Percentiles rank a stretch among this genome's conserved stretches.
These are phyloP conservation scores for Myotis yumanensis DNA, from an alignment of 2,113 vertebrate species.

Conservation along the genomic window DNA sequence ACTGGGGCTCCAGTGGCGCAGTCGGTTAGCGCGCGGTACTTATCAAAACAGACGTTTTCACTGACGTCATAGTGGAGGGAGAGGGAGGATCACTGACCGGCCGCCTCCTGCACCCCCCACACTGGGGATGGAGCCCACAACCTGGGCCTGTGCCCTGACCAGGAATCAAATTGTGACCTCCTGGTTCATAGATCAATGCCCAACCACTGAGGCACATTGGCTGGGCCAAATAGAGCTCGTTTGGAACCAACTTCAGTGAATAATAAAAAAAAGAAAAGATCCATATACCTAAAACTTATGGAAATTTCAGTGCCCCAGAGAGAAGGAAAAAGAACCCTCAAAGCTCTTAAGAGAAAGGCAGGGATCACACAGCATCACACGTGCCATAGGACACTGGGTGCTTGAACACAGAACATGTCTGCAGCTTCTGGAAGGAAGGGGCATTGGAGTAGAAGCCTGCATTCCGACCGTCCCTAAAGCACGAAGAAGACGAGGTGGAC, in stretches of 20 bases:
- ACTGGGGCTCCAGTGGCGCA: too few species aligned
- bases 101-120: too few species aligned
- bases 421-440: conserved; percentile 2
- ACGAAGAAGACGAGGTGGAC: not conserved
- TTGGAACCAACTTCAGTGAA: not conserved
- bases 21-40: too few species aligned
- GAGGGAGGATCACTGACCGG: too few species aligned
- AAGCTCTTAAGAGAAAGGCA: not conserved
- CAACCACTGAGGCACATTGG: too few species aligned
- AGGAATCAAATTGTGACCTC: too few species aligned
- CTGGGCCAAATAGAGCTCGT: not conserved
- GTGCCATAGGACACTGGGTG: not conserved
- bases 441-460: not conserved
- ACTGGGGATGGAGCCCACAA: too few species aligned
- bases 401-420: not conserved
- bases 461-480: not conserved
- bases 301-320: not conserved
- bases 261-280: not conserved
- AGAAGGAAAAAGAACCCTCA: not conserved
- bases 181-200: too few species aligned
- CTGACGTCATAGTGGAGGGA: too few species aligned
- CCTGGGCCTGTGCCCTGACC: too few species aligned
- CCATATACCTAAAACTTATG: not conserved
- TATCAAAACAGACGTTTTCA: too few species aligned
- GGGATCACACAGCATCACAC: not conserved